A percentile compares a stretch with the other conserved stretches of the same genome.
Conservation (phyloP, 2,113 vertebrate species). For the Cheilinus undulatus region DNA sequence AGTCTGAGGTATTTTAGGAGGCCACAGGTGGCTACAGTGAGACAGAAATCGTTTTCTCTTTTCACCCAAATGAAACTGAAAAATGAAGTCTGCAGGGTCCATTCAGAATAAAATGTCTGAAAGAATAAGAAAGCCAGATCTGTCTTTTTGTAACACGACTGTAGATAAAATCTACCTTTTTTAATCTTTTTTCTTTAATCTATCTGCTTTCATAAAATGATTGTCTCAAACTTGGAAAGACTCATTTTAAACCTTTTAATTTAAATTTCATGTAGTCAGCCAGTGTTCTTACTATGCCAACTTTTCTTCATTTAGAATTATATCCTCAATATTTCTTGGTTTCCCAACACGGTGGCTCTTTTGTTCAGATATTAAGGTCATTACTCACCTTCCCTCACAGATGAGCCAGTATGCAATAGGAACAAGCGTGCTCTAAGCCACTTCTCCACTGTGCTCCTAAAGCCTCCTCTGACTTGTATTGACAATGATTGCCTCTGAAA, state of each 20-base stretch:
- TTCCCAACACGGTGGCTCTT: conserved; percentile 79
- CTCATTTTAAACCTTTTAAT: conserved; percentile 90
- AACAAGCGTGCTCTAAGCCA: conserved; percentile 80
- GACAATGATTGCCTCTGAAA: conserved; percentile 94
- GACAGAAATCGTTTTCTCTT: conserved; percentile 29
- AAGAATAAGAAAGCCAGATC: conserved; percentile 5
- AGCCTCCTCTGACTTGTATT: conserved; percentile 88
- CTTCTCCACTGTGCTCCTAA: conserved; percentile 81
- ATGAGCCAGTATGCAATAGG: conserved; percentile 83
- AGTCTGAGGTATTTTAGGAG: conserved; percentile 20
- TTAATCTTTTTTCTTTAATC: no score
- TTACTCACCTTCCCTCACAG: conserved; percentile 86
- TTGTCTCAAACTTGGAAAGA: no score
- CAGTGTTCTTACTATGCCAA: conserved; percentile 19
- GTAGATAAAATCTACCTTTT: conserved; percentile 79
- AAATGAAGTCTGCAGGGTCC: conserved; percentile 10
- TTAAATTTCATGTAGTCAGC: conserved; percentile 91
- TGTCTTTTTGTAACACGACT: conserved; percentile 40
- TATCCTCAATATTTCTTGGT: conserved; percentile 73
- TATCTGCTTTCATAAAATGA: no score
- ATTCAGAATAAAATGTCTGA: neutral
- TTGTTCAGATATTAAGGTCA: conserved; percentile 87
- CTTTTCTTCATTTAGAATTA: conserved; percentile 73
- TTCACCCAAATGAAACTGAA: conserved; percentile 42
- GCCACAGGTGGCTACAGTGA: conserved; percentile 61